phyloP scores from a whole-genome alignment of 2,113 vertebrate species.

The Heterocephalus glaber region DNA sequence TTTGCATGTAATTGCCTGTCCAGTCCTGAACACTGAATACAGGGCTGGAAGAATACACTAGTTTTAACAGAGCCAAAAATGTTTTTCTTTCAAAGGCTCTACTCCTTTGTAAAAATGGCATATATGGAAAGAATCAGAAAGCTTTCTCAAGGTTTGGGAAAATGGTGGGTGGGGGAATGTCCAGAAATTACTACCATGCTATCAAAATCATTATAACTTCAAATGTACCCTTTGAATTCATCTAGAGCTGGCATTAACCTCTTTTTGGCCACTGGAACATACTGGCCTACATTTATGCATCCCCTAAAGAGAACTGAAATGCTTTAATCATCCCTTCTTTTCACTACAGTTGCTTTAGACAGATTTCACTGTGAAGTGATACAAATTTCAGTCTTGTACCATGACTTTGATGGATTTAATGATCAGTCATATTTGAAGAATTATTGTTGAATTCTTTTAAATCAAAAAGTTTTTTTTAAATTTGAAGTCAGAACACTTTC shows the following conservation, averaged over 20 bases:
- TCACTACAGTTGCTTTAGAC: slow-evolving; percentile 40
- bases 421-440: slow-evolving; percentile 47
- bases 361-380: slow-evolving; percentile 36
- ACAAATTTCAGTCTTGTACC: slow-evolving; percentile 47
- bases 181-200: slow-evolving; percentile 38
- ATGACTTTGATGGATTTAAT: slow-evolving; percentile 62
- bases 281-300: slow-evolving; percentile 45
- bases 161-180: not conserved
- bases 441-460: slow-evolving; percentile 65
- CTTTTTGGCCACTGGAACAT: slow-evolving; percentile 54
- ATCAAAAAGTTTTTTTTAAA: slow-evolving; percentile 45
- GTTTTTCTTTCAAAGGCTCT: slow-evolving; percentile 73
- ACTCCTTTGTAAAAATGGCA: slow-evolving; percentile 70
- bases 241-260: slow-evolving; percentile 16
- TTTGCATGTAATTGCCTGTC: slow-evolving; percentile 84
- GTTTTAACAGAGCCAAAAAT: slow-evolving; percentile 74
- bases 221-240: slow-evolving; percentile 27
- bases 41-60: slow-evolving; percentile 73
- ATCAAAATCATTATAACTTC: slow-evolving; percentile 54
- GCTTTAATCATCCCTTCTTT: slow-evolving; percentile 13
- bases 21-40: slow-evolving; percentile 71
- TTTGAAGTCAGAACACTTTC: slow-evolving; percentile 44
- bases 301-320: slow-evolving; percentile 21
- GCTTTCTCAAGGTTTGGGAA: slow-evolving; percentile 73
- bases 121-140: slow-evolving; percentile 61